phyloP scores from a whole-genome alignment of 2,797 vertebrate species.

The Sciurus vulgaris region DNA sequence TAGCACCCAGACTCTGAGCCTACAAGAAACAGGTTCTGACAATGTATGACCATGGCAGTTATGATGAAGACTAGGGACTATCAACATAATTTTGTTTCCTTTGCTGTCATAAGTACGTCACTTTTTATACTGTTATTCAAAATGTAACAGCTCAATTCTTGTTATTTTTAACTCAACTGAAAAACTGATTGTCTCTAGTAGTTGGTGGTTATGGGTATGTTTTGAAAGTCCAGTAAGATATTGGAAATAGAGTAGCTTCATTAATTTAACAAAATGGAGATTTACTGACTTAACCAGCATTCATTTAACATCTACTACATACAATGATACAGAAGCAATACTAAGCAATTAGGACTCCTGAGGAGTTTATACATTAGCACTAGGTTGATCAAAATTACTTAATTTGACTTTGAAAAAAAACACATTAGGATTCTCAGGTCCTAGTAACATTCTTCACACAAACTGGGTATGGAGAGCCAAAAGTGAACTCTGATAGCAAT shows the following conservation, averaged over 20 bases:
- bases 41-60: not conserved
- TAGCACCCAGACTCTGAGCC: not conserved
- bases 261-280: conserved; percentile 33
- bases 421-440: not conserved
- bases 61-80: not conserved
- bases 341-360: not conserved
- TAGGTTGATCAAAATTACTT: not conserved
- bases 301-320: not conserved
- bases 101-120: conserved; percentile 32
- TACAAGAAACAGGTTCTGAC: not conserved
- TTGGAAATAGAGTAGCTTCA: not conserved
- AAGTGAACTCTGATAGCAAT: not conserved
- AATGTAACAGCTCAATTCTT: not conserved
- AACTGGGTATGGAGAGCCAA: not conserved
- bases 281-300: not conserved
- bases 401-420: conserved; percentile 24
- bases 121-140: conserved; percentile 43
- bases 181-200: conserved; percentile 37
- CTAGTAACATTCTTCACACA: not conserved
- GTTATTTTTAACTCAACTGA: no score
- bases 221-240: conserved; percentile 31
- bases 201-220: not conserved
- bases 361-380: not conserved
- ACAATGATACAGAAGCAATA: not conserved
- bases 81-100: not conserved